Conservation (phyloP, 2,113 vertebrate genomes). For the Triplophysa tibetana region DNA sequence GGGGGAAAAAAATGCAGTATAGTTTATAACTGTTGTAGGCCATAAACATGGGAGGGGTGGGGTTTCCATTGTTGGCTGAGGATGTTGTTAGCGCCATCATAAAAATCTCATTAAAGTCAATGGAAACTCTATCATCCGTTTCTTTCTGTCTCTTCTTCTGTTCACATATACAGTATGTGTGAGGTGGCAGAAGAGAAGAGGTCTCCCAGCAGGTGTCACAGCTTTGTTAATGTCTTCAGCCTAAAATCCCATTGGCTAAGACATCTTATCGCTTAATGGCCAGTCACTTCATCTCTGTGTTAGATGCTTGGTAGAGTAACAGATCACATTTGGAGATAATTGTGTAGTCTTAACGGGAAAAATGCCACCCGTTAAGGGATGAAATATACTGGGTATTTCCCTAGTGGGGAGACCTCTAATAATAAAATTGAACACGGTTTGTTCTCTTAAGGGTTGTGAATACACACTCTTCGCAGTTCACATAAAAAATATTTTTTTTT, state of each 20-base stretch:
- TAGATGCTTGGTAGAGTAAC: neutral
- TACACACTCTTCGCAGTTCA: too few species aligned
- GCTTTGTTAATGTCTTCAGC: constrained; percentile 15
- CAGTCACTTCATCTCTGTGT: neutral
- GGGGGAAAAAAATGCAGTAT: neutral
- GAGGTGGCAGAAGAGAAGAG: neutral
- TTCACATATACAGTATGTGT: neutral
- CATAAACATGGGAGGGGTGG: neutral
- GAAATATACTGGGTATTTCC: neutral
- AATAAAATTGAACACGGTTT: neutral
- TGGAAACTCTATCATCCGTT: neutral
- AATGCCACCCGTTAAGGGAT: neutral
- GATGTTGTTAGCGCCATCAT: neutral
- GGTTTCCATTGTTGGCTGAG: neutral
- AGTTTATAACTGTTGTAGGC: neutral
- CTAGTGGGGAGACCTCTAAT: neutral
- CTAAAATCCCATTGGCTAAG: neutral
- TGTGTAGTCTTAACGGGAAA: neutral
- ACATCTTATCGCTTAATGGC: neutral
- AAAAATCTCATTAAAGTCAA: constrained; percentile 3
- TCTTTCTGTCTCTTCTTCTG: neutral
- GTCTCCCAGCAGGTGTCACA: constrained; percentile 2
- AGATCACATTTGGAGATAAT: constrained; percentile 2
- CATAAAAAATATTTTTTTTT: too few species aligned
- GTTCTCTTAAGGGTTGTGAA: neutral